Base-by-base conservation (phyloP, 2,888 invertebrate genomes). In the Lasioglossum figueresi region DNA sequence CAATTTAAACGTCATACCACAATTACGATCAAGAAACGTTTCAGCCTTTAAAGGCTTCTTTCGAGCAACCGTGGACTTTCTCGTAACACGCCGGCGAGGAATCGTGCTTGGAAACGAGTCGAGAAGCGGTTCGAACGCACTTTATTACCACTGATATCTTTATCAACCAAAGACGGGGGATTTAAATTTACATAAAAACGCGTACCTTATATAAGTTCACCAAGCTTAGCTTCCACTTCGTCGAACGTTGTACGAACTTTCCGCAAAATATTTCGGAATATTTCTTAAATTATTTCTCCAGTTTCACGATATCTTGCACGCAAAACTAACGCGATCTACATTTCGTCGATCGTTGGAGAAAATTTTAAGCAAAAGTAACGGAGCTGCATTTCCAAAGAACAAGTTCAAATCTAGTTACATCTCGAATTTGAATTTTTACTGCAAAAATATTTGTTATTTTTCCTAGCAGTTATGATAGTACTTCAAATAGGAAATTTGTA, bases 1-100 rank as follows among this genome's bases (percentile, higher is more conserved):
- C 86, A 86, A 86, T 86, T 86, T 86, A 85, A 85, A 85, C 82
- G 85, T 85, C 86, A 79, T 63, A 76, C 82, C 75, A 76, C 82
- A 85, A 86, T 86, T 86, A 86, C 86, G 79, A 82, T 79, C 79
- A 73, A 85, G 85, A 76, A 85, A 85, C 85, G 80, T 84, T 76
- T 74, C 71, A 85, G 79, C 73, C 81, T 76, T 70, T 76, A 79
- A 86, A 79, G 73, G 66, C 76, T 76, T 76, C 79, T 70, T 43
- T 70, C 81, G 75, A 59, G 70, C 66, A 76, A 40, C 68, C 74
- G 70, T 43, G 66, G 73, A 81, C 85, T 76, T 85, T 84, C 85
- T 80, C 85, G 80, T 71, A 80, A 73, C 59, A 77, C 63, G 43
- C 77, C 70, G 59, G 48, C 34, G 40, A 31, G n/a, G 66, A 43